Evolutionary conservation across 1,140 invertebrate species (phyloP), one percentile per base, ranked within the genome.

Genomic region (Nymphalis io): DNA sequence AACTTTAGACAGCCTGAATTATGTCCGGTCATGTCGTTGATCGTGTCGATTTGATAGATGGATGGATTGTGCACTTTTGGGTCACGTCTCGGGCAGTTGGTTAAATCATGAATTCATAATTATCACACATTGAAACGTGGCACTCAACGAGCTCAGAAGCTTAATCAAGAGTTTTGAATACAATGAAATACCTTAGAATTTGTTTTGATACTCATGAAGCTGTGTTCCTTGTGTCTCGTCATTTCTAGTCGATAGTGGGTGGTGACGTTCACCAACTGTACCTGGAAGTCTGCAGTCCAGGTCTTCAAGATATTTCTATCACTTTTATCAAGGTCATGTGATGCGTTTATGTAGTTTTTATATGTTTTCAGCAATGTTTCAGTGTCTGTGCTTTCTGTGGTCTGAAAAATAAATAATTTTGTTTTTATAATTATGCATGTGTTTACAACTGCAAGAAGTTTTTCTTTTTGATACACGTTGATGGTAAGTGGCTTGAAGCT

Each of bases 221-320:
- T 81, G 38, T 80, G 80, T 44, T 86, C 82, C 44, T 72, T 75
- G 11, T 88, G 84, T 33, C 75, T 70, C 13, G 69, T 74, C 81
- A 85, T 85, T 33, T 84, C 78, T 11, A 88, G 53, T 8, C 84
- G 57, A 58, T 78, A 84, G 16, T 77, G 74, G 0, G 83, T 64
- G 1, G 78, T 78, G 23, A 85, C 57, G 18, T 85, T 78, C 6
- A 88, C 74, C 16, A 79, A 64, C 53, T 81, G 75, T 15, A 86
- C 51, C 64, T 82, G 80, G 46, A 74, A 79, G n/a, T 78, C 78
- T 0, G 74, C 58, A 6, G 68, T 61, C 82, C 83, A 85, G 38
- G 40, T 74, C 44, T 53, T 73, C 27, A 83, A 60, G 0, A 79
- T 57, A 0, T 39, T 39, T 11, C 60, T 69, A 58, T 87, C 81